phyloP scores from a whole-genome alignment of 1,140 invertebrate species.

The Stenopsyche tienmushanensis region DNA sequence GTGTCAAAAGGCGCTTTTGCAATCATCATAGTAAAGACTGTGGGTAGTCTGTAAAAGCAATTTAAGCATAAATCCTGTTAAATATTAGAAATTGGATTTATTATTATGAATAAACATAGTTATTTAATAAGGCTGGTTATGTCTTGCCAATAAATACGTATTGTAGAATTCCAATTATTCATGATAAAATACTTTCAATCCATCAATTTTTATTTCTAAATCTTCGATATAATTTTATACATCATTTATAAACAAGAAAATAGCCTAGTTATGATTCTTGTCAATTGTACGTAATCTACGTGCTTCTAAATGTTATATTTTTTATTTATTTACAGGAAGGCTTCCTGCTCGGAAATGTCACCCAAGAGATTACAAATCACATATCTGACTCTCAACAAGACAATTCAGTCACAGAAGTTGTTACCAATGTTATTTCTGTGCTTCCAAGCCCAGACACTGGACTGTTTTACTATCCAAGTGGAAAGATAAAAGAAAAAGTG shows the following conservation, averaged over 20 bases:
- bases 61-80: too few species aligned
- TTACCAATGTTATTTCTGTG: constrained; percentile 61
- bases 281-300: too few species aligned
- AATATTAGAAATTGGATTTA: too few species aligned
- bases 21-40: too few species aligned
- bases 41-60: too few species aligned
- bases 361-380: constrained; percentile 61
- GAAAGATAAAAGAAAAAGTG: constrained; percentile 56
- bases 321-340: constrained; percentile 59
- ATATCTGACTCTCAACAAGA: constrained; percentile 65
- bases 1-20: too few species aligned
- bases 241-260: too few species aligned
- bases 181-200: background rate
- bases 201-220: background rate
- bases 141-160: background rate
- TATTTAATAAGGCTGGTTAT: too few species aligned
- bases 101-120: too few species aligned
- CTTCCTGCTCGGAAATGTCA: constrained; percentile 63
- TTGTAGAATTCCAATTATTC: background rate
- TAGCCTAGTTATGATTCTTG: background rate
- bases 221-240: background rate
- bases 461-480: constrained; percentile 57
- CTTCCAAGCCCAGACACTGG: constrained; percentile 57
- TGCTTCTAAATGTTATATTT: background rate
- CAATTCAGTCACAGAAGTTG: constrained; percentile 57